These are phyloP conservation scores for Picus viridis DNA, from an alignment of 2,797 vertebrate genomes.

Conservation along the genomic window DNA sequence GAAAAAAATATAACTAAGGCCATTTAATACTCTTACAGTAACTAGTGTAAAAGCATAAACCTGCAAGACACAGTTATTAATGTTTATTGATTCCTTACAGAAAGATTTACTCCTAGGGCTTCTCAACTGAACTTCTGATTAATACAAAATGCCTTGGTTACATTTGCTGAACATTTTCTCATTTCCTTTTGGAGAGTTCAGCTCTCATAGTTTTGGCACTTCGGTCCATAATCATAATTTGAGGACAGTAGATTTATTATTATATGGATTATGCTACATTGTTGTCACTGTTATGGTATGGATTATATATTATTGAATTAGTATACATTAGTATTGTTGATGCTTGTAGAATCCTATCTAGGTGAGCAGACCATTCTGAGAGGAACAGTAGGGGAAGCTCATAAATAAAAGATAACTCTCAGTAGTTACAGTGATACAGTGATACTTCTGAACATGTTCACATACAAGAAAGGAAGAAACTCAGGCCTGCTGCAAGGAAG, in stretches of 20 bases:
- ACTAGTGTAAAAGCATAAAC: background rate
- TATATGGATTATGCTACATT: background rate
- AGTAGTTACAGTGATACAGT: background rate
- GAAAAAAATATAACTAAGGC: slow-evolving; percentile 18
- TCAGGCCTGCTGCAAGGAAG: background rate
- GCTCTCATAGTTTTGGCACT: background rate
- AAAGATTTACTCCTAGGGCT: slow-evolving; percentile 15
- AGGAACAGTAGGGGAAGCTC: slow-evolving; percentile 8
- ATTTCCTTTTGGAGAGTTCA: background rate
- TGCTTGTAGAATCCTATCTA: background rate
- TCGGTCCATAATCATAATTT: background rate
- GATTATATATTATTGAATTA: background rate
- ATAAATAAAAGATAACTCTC: slow-evolving; percentile 27
- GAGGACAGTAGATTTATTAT: background rate
- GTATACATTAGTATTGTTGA: background rate
- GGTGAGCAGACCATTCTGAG: background rate
- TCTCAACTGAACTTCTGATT: slow-evolving; percentile 28
- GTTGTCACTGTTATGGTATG: background rate
- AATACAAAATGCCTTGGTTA: background rate
- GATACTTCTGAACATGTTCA: background rate
- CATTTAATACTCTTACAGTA: slow-evolving; percentile 30
- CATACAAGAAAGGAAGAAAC: background rate
- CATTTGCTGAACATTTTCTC: background rate
- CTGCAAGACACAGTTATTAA: background rate
- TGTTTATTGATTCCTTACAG: slow-evolving; percentile 11